phyloP scores from a whole-genome alignment of 2,888 invertebrate species.

The Apotomis capreana region DNA sequence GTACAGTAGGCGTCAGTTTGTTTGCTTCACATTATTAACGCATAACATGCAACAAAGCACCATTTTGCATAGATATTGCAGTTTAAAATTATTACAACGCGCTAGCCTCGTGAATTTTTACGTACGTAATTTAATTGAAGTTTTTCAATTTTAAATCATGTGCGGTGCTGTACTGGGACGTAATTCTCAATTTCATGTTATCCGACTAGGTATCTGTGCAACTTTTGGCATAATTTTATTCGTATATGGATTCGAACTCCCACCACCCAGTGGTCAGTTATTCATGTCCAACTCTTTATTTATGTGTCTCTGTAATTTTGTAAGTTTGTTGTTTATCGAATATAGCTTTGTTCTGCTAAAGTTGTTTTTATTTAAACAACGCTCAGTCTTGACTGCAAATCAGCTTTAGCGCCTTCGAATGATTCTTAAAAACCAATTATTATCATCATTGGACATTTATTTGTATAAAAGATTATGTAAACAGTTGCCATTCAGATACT shows the following conservation, averaged over 20 bases:
- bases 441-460: too few relatives aligned
- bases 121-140: slow-evolving; percentile 43
- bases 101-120: slow-evolving; percentile 43
- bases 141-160: slow-evolving; percentile 46
- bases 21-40: slow-evolving; percentile 46
- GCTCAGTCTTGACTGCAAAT: too few relatives aligned
- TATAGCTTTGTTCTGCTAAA: neutral
- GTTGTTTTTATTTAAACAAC: neutral
- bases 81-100: slow-evolving; percentile 49
- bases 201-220: slow-evolving; percentile 32
- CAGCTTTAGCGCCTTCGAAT: too few relatives aligned
- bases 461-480: too few relatives aligned
- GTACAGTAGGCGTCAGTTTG: neutral
- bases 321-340: neutral
- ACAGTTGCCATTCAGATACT: too few relatives aligned
- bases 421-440: too few relatives aligned
- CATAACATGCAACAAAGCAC: slow-evolving; percentile 53
- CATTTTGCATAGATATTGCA: slow-evolving; percentile 57
- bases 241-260: slow-evolving; percentile 33
- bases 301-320: slow-evolving; percentile 11
- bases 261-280: neutral
- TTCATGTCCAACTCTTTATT: slow-evolving; percentile 2
- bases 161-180: slow-evolving; percentile 29
- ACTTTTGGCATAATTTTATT: slow-evolving; percentile 46
- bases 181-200: slow-evolving; percentile 44